Conservation (phyloP, 1,140 invertebrate species). For the Conus betulinus region DNA sequence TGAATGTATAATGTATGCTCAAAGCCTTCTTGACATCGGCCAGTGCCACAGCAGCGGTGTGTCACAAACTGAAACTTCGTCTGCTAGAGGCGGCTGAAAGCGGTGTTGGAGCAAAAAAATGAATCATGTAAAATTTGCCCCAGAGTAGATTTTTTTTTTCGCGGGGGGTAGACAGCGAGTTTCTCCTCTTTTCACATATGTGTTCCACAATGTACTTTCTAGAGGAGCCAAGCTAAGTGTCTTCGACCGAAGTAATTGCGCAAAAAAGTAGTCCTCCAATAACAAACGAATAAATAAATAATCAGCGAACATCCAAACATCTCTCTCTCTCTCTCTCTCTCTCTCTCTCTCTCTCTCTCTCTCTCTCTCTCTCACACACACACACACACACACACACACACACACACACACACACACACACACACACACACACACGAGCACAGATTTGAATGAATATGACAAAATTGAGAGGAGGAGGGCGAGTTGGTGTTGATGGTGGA, state of each 20-base stretch:
- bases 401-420: slow-evolving; percentile 10
- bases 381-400: slow-evolving; percentile 6
- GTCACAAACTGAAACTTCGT: neutral
- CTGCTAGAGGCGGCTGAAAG: neutral
- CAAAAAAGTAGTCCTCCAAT: too few species aligned
- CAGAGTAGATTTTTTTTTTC: neutral
- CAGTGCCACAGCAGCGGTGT: slow-evolving; percentile 1
- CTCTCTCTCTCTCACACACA: neutral
- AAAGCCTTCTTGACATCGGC: neutral
- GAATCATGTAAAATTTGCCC: neutral
- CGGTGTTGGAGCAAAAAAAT: neutral
- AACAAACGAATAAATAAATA: too few species aligned
- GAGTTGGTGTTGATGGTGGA: neutral
- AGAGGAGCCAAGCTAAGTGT: too few species aligned
- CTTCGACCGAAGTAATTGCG: too few species aligned
- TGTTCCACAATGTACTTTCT: too few species aligned
- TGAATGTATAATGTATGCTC: slow-evolving; percentile 8
- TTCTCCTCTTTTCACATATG: too few species aligned
- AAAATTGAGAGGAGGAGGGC: neutral
- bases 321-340: too few species aligned
- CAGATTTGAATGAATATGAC: neutral
- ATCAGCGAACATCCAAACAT: too few species aligned
- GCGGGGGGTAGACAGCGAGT: neutral
- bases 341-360: too few species aligned
- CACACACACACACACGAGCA: neutral